Evolutionary conservation across 2,888 invertebrate species (phyloP).

Genomic region (Eugnorisma glareosa): DNA sequence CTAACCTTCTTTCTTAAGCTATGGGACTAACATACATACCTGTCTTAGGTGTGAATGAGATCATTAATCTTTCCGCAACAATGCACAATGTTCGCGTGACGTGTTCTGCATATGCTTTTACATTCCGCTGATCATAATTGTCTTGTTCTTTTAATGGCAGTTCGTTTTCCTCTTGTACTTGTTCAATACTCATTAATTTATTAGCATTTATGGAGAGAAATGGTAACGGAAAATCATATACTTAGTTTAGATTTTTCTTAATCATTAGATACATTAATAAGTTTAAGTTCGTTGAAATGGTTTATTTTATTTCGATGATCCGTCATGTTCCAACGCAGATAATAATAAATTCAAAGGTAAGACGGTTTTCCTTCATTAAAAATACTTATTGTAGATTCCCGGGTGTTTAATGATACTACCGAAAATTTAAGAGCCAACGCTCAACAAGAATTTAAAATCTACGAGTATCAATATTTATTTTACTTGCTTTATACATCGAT

Average conservation of each 20-base stretch:
- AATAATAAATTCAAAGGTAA: not conserved
- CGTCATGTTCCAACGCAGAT: not conserved
- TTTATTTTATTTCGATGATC: not conserved
- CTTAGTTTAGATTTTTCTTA: not conserved
- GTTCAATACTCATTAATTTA: slow-evolving; percentile 51
- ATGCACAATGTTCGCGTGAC: slow-evolving; percentile 60
- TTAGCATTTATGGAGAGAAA: slow-evolving; percentile 31
- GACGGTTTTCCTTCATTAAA: not conserved
- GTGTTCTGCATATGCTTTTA: slow-evolving; percentile 64
- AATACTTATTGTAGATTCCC: not conserved
- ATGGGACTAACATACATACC: slow-evolving; percentile 4
- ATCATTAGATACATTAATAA: not conserved
- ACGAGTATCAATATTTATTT: not conserved
- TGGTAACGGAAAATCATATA: slow-evolving; percentile 17
- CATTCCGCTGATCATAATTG: slow-evolving; percentile 62
- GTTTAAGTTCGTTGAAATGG: not conserved
- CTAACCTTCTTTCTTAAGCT: too few species aligned
- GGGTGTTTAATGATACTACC: not conserved
- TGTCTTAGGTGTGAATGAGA: slow-evolving; percentile 46
- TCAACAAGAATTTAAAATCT: not conserved
- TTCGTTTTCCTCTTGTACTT: slow-evolving; percentile 56
- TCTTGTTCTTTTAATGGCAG: slow-evolving; percentile 42
- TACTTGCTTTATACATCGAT: not conserved
- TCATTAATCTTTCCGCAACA: slow-evolving; percentile 63
- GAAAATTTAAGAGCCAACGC: not conserved